Percentiles rank a stretch among this genome's conserved stretches.
Evolutionary conservation across 35 echinoderm and acorn worm genomes (phyloP).

Genomic region (Ophioderma brevispina): DNA sequence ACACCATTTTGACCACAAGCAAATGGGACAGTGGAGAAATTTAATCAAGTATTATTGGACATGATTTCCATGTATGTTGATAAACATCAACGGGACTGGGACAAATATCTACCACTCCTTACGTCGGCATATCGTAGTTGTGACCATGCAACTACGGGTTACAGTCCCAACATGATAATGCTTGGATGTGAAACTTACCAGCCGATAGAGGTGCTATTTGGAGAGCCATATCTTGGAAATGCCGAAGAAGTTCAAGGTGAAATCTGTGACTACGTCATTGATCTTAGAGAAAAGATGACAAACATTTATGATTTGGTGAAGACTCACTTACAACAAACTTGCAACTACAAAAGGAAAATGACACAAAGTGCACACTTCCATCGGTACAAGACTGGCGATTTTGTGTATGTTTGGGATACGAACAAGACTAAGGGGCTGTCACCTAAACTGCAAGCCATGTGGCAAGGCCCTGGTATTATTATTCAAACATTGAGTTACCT

Average conservation of each 20-base stretch:
- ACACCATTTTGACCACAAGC: conserved; percentile 45
- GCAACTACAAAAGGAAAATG: neutral
- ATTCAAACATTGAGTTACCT: conserved; percentile 19
- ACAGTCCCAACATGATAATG: conserved; percentile 36
- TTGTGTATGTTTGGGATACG: conserved; percentile 16
- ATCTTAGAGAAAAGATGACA: neutral
- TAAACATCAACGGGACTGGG: conserved; percentile 38
- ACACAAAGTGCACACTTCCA: neutral
- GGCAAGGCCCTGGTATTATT: conserved; percentile 14
- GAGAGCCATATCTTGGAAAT: neutral
- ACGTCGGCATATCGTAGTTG: conserved; percentile 38
- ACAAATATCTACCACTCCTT: conserved; percentile 34
- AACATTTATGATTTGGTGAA: neutral
- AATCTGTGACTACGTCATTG: neutral
- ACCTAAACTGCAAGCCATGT: conserved; percentile 9
- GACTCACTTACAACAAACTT: neutral
- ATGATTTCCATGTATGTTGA: conserved; percentile 60
- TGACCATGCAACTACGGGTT: conserved; percentile 28
- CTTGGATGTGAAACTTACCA: conserved; percentile 15
- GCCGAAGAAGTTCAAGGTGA: neutral
- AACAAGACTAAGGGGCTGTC: conserved; percentile 1
- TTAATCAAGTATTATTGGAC: conserved; percentile 51
- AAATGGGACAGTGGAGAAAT: conserved; percentile 57
- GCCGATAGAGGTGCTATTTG: conserved; percentile 24
- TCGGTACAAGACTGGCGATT: neutral